Evolutionary conservation across 2,113 vertebrate genomes (phyloP).

Genomic region (Amblyopsis rosae): DNA sequence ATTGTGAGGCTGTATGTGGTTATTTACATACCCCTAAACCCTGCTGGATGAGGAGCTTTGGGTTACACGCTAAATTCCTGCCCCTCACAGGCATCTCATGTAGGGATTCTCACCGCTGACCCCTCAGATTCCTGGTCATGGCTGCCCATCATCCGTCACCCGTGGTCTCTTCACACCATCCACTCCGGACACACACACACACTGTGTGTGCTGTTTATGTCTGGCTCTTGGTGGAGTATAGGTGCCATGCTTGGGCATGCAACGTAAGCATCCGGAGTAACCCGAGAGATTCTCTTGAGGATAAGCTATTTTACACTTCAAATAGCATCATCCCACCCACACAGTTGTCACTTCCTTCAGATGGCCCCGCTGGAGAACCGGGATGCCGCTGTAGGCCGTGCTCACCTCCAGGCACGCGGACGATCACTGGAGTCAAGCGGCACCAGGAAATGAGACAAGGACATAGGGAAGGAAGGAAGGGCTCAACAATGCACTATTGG

Average conservation of each 20-base stretch:
- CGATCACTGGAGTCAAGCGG: conserved; percentile 7
- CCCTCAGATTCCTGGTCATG: conserved; percentile 57
- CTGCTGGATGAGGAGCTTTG: conserved; percentile 29
- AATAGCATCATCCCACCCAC: conserved; percentile 19
- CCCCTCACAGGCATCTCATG: conserved; percentile 39
- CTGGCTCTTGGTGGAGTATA: conserved; percentile 11
- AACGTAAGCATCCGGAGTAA: conserved; percentile 42
- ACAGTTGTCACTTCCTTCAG: conserved; percentile 68
- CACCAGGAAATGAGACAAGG: too few species aligned
- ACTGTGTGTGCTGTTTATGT: conserved; percentile 33
- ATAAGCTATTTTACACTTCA: conserved; percentile 47
- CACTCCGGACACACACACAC: background rate
- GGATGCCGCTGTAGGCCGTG: conserved; percentile 34
- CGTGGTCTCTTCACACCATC: conserved; percentile 46
- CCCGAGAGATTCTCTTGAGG: conserved; percentile 44
- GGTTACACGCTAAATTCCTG: conserved; percentile 52
- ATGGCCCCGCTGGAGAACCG: conserved; percentile 44
- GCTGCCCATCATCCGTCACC: conserved; percentile 43
- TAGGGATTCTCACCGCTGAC: conserved; percentile 61
- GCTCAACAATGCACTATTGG: conserved; percentile 27
- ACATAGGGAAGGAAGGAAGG: conserved; percentile 34
- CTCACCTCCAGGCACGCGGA: conserved; percentile 24
- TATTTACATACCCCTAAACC: conserved; percentile 45
- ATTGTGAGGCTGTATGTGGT: conserved; percentile 44
- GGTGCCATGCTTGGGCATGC: conserved; percentile 33